Conservation (phyloP, 2,113 vertebrate genomes). For the Gila orcuttii region DNA sequence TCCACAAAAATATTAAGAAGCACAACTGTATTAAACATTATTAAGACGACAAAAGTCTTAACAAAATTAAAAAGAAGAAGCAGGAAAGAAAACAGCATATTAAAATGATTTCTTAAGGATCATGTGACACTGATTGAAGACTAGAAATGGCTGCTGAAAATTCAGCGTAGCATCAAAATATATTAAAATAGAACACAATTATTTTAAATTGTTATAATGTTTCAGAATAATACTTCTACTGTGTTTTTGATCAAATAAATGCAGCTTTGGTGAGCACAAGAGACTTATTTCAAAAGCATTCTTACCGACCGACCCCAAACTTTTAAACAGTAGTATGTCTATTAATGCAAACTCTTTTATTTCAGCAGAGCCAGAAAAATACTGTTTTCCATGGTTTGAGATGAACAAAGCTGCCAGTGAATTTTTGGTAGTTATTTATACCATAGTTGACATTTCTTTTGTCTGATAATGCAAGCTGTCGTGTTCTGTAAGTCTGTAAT, state of each 20-base stretch:
- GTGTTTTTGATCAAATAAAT: not conserved
- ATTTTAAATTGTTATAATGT: too few species aligned
- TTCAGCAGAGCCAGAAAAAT: too few species aligned
- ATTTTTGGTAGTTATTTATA: not conserved
- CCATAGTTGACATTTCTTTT: not conserved
- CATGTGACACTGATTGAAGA: too few species aligned
- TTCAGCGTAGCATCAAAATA: too few species aligned
- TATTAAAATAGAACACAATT: too few species aligned
- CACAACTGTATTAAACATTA: not conserved
- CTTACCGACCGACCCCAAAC: not conserved
- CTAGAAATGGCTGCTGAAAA: too few species aligned
- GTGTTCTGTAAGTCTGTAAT: not conserved
- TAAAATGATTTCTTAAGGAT: too few species aligned
- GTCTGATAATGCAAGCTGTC: not conserved
- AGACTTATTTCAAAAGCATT: too few species aligned
- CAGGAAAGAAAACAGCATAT: too few species aligned
- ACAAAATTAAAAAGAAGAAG: not conserved
- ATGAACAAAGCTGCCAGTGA: not conserved
- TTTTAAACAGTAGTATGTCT: not conserved
- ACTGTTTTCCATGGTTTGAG: not conserved
- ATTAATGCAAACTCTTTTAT: not conserved
- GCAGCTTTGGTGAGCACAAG: too few species aligned
- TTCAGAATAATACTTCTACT: too few species aligned
- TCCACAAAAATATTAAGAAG: not conserved
- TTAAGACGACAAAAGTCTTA: too few species aligned